Evolutionary conservation across 2,797 vertebrate genomes (phyloP).

Genomic region (Valencia hispanica): DNA sequence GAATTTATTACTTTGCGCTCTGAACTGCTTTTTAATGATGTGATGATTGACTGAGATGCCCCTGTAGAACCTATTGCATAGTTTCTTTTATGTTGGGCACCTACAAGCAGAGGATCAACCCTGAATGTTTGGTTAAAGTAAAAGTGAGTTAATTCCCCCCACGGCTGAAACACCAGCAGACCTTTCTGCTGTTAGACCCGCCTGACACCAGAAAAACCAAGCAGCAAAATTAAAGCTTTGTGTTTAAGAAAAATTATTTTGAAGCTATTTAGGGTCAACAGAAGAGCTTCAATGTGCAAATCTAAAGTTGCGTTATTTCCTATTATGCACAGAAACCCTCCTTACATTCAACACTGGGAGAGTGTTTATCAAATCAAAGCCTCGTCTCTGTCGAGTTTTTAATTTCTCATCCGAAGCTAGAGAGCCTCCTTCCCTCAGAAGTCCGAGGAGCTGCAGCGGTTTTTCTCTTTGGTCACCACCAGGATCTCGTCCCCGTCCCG

Average conservation of each 20-base stretch:
- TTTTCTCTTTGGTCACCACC: slow-evolving; percentile 85
- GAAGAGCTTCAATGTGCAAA: slow-evolving; percentile 46
- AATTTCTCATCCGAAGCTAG: neutral
- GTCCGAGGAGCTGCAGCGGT: slow-evolving; percentile 60
- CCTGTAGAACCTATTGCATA: neutral
- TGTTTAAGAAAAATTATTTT: neutral
- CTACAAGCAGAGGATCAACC: no score
- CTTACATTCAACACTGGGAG: slow-evolving; percentile 53
- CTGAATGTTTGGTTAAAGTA: neutral
- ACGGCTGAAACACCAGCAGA: neutral
- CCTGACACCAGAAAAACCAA: neutral
- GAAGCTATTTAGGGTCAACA: neutral
- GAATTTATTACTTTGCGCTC: no score
- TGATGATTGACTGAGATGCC: no score
- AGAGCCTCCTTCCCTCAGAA: slow-evolving; percentile 35
- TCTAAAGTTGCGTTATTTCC: slow-evolving; percentile 26
- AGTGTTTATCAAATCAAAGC: slow-evolving; percentile 31
- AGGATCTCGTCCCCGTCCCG: slow-evolving; percentile 95
- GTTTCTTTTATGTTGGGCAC: neutral
- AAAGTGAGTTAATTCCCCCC: neutral
- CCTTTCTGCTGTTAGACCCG: neutral
- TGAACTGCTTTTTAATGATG: no score
- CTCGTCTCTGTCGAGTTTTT: slow-evolving; percentile 30
- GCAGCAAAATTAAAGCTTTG: neutral
- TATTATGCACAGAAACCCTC: slow-evolving; percentile 24